A percentile compares a stretch with the other conserved stretches of the same genome.
Conservation (phyloP, 1,140 invertebrate species). For the Calliphora vicina region DNA sequence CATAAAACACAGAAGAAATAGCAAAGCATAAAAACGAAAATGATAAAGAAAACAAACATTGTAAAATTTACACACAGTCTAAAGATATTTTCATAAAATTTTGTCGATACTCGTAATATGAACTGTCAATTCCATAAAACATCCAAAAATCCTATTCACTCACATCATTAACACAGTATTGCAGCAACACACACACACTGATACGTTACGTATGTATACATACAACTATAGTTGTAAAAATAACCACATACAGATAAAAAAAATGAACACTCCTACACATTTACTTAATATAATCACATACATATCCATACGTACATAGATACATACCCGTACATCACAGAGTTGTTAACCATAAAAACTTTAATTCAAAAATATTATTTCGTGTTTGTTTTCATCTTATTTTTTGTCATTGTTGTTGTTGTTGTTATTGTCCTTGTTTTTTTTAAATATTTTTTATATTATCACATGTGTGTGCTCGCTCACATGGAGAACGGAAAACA, state of each 20-base stretch:
- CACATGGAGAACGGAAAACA: constrained; percentile 1
- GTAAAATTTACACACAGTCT: background rate
- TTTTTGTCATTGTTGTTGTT: background rate
- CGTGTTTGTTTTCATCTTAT: background rate
- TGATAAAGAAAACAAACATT: background rate
- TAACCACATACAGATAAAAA: background rate
- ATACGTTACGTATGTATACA: background rate
- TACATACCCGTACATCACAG: background rate
- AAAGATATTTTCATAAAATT: background rate
- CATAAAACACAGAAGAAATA: background rate
- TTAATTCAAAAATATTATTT: constrained; percentile 17
- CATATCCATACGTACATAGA: too few species aligned
- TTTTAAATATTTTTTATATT: background rate
- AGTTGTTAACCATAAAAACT: constrained; percentile 27
- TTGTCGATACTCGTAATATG: constrained; percentile 12
- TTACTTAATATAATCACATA: background rate
- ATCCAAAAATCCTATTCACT: constrained; percentile 21
- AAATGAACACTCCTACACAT: background rate
- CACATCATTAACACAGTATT: constrained; percentile 19
- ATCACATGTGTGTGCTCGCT: background rate
- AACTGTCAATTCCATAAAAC: constrained; percentile 21
- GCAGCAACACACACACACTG: background rate
- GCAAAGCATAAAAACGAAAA: background rate
- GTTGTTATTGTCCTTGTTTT: too few species aligned
- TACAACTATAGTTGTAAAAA: background rate